These are phyloP conservation scores for Rotaria magnacalcarata DNA, from an alignment of 2,888 invertebrate species.

Conservation along the genomic window DNA sequence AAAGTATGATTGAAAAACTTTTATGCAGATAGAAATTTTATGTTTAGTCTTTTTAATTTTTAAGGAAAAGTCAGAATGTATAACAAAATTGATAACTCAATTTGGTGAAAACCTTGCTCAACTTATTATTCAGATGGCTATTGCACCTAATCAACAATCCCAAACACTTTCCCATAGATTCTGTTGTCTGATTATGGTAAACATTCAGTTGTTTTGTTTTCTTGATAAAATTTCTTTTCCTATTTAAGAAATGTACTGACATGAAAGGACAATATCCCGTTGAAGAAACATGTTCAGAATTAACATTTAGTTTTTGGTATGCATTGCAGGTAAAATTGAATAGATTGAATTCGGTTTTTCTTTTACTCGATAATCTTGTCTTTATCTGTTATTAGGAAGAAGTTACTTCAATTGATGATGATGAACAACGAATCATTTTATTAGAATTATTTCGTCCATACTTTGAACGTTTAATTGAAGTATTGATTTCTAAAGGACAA, in stretches of 20 bases:
- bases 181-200: conserved; percentile 69
- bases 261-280: conserved; percentile 78
- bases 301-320: conserved; percentile 86
- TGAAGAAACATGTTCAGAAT: conserved; percentile 78
- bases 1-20: neutral
- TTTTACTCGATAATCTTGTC: conserved; percentile 1
- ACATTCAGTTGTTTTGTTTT: conserved; percentile 41
- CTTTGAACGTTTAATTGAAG: conserved; percentile 72
- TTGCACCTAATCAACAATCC: conserved; percentile 58
- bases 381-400: conserved; percentile 62
- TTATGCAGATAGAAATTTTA: conserved; percentile 3
- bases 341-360: neutral
- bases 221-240: neutral
- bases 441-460: conserved; percentile 69
- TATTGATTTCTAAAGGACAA: conserved; percentile 74
- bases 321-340: conserved; percentile 70
- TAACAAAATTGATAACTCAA: conserved; percentile 61
- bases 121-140: conserved; percentile 63
- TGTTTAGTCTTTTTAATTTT: neutral
- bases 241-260: conserved; percentile 68
- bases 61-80: conserved; percentile 64
- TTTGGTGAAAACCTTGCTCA: conserved; percentile 70
- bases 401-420: conserved; percentile 64
- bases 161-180: conserved; percentile 64
- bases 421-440: conserved; percentile 61